phyloP scores from a whole-genome alignment of 2,113 vertebrate species.

The Andinoacara biseriatus region DNA sequence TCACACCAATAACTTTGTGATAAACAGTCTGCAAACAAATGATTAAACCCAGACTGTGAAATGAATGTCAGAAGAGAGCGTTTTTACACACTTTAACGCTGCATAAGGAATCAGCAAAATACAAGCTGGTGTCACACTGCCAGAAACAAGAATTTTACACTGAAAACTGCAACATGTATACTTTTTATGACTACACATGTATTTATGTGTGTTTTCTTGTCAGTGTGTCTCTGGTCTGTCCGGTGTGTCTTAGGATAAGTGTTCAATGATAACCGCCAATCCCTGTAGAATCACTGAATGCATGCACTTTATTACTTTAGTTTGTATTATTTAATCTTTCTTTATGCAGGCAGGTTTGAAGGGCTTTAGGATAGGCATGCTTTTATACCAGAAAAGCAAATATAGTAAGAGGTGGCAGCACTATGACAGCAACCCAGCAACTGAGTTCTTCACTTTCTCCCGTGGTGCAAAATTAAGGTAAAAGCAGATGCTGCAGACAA shows the following conservation, averaged over 20 bases:
- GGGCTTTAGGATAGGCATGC: background rate
- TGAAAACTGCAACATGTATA: background rate
- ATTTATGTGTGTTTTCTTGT: background rate
- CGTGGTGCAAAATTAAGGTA: background rate
- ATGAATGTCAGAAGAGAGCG: background rate
- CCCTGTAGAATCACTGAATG: background rate
- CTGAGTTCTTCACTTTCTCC: background rate
- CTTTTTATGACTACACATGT: background rate
- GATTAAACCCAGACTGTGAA: slow-evolving; percentile 1
- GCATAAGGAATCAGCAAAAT: background rate
- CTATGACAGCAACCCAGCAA: background rate
- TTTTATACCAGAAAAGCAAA: background rate
- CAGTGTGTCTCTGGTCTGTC: background rate
- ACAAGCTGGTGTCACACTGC: background rate
- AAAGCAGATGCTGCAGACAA: background rate
- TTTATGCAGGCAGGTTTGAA: background rate
- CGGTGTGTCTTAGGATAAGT: background rate
- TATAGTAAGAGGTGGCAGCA: background rate
- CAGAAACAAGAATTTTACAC: background rate
- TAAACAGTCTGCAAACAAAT: background rate
- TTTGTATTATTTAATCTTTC: background rate
- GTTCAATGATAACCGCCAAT: background rate
- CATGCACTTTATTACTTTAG: background rate
- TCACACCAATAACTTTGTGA: slow-evolving; percentile 30
- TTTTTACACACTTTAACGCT: background rate